Evolutionary conservation across 2,113 vertebrate species (phyloP).

Genomic region (Hyperopisus bebe): DNA sequence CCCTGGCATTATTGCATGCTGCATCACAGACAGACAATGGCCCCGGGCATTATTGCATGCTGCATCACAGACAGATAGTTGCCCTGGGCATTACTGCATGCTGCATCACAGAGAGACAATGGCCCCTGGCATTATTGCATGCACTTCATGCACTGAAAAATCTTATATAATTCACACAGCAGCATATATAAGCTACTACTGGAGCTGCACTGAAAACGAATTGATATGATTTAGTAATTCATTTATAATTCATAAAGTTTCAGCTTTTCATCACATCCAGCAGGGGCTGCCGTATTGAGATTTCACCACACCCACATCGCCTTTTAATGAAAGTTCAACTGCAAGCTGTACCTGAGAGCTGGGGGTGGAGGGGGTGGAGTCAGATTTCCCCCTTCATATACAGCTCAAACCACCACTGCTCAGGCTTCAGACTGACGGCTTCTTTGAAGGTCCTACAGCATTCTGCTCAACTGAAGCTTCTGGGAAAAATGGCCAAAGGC

Average conservation of each 20-base stretch:
- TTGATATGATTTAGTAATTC: background rate
- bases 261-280: background rate
- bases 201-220: background rate
- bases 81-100: too few relatives aligned
- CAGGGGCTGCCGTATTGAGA: background rate
- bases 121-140: too few relatives aligned
- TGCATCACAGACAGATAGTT: too few relatives aligned
- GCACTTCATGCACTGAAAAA: background rate
- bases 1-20: too few relatives aligned
- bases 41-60: too few relatives aligned
- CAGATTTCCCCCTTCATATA: background rate
- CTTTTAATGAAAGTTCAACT: background rate
- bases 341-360: background rate
- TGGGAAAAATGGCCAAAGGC: background rate
- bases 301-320: background rate
- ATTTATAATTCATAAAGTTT: background rate
- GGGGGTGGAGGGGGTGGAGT: background rate
- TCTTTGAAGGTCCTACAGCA: background rate
- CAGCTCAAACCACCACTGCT: background rate
- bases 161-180: background rate
- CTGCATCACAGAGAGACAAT: too few relatives aligned
- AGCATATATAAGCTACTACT: background rate
- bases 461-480: background rate
- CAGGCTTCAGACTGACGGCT: background rate
- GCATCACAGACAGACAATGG: too few relatives aligned